Evolutionary conservation across 2,888 invertebrate species (phyloP), one percentile per base, ranked within the genome.

Genomic region (Rhorus exstirpatorius): DNA sequence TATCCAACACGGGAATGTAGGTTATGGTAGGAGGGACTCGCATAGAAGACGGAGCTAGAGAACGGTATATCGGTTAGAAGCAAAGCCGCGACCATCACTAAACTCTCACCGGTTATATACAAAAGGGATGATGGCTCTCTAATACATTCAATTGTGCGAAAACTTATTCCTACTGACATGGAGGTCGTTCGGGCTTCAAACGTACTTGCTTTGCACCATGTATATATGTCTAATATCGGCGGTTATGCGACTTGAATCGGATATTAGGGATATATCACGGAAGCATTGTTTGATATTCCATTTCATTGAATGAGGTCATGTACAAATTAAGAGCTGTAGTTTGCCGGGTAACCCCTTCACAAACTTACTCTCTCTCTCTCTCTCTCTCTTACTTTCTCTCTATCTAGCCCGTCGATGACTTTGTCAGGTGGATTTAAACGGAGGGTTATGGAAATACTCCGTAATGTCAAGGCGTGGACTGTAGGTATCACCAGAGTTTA

Each of bases 231-330:
- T 31, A 31, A 31, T 31, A 31, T 31, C 6, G 26, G 38, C 65
- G 24, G 55, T 12, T 77, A 38, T 60, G 51, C 44, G 71, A 77
- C 67, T 35, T 38, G 51, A 61, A 61, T 44, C 38, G 49, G 55
- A 63, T 81, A 74, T 81, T 68, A 68, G 49, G 12, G 63, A 68
- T 81, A 67, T 77, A 81, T 81, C 55, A 63, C 55, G 68, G 49
- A 51, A 53, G 78, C 74, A 78, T 78, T 82, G 74, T 70, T 58
- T 78, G 63, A 65, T 70, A 70, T 79, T 70, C 58, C 58, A 65
- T 70, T 74, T 70, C 79, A 79, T 79, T 70, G 51, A 79, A 68
- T 68, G 72, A 68, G 79, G 74, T 70, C 79, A 58, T 70, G 55
- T 51, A 70, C 49, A 74, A 79, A 70, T 75, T 63, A 38, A 70